phyloP scores from a whole-genome alignment of 2,888 invertebrate genomes.

The Diarsia brunnea region DNA sequence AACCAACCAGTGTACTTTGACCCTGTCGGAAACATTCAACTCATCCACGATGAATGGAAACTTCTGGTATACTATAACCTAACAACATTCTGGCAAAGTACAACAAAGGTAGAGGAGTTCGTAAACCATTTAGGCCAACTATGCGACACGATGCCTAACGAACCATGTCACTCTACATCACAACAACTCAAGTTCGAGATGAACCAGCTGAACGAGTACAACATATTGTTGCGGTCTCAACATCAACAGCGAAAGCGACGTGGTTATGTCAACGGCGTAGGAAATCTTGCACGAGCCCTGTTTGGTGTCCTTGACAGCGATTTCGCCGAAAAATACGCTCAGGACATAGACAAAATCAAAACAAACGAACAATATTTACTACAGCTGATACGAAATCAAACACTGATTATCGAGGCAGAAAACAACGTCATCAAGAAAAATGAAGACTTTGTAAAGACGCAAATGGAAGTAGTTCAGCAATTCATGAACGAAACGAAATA shows the following conservation, averaged over 20 bases:
- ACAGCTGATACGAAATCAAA: no score
- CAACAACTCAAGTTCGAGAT: no score
- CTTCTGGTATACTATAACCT: conserved; percentile 24
- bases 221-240: neutral
- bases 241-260: neutral
- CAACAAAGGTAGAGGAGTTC: neutral
- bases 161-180: neutral
- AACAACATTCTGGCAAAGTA: conserved; percentile 31
- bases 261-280: neutral
- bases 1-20: conserved; percentile 12
- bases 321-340: no score
- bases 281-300: neutral
- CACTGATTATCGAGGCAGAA: conserved; percentile 7
- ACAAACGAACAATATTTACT: no score
- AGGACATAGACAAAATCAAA: no score
- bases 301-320: no score
- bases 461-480: conserved; percentile 5
- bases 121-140: no score
- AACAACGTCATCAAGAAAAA: conserved; percentile 1
- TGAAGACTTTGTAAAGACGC: conserved; percentile 5
- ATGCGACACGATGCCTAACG: no score
- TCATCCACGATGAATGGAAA: conserved; percentile 21
- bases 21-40: conserved; percentile 5
- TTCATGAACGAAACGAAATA: conserved; percentile 10
- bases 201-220: neutral